A percentile compares a stretch with the other conserved stretches of the same genome.
Evolutionary conservation across 2,797 vertebrate genomes (phyloP).

Genomic region (Danio albolineatus): DNA sequence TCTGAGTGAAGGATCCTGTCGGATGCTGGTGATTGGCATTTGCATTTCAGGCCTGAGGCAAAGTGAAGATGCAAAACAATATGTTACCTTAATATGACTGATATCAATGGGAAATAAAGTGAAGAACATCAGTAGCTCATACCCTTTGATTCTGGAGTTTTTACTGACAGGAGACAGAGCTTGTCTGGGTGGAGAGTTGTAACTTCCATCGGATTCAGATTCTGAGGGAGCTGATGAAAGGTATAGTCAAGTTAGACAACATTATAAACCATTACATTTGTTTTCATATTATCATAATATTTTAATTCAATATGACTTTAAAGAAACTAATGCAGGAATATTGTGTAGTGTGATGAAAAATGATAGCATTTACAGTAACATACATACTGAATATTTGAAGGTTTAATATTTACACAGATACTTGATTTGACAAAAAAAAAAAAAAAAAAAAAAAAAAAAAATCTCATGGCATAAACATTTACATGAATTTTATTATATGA

Average conservation of each 20-base stretch:
- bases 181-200: slow-evolving; percentile 66
- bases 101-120: background rate
- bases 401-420: too few relatives aligned
- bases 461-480: too few relatives aligned
- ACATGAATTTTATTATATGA: too few relatives aligned
- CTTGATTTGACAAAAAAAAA: too few relatives aligned
- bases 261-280: background rate
- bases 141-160: slow-evolving; percentile 67
- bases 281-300: too few relatives aligned
- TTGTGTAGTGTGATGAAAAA: background rate
- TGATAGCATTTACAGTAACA: background rate
- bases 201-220: slow-evolving; percentile 78
- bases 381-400: background rate
- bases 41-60: slow-evolving; percentile 67
- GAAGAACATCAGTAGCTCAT: slow-evolving; percentile 28
- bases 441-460: too few relatives aligned
- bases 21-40: slow-evolving; percentile 60
- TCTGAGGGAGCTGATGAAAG: slow-evolving; percentile 62
- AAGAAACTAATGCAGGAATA: background rate
- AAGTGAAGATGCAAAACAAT: background rate
- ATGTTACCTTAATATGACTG: background rate
- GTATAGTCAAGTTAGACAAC: slow-evolving; percentile 47
- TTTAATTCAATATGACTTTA: background rate
- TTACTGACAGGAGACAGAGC: slow-evolving; percentile 56
- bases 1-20: slow-evolving; percentile 59